Evolutionary conservation across 2,888 invertebrate genomes (phyloP), one percentile per base, ranked within the genome.

Genomic region (Stenodema calcarata): DNA sequence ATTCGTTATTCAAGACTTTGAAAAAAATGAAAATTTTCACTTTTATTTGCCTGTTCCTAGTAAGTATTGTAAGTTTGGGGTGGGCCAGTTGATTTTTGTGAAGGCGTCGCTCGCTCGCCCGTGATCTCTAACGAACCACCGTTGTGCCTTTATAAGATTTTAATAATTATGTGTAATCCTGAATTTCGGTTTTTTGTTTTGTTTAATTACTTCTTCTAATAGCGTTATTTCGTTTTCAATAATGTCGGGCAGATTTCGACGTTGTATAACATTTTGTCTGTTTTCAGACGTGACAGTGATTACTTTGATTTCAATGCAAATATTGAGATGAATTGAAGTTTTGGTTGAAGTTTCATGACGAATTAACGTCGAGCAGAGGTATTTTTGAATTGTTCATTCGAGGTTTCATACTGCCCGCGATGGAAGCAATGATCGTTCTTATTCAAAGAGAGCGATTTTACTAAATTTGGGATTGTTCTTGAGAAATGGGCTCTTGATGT

Each of bases 51-150:
- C 80, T 80, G 80, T 80, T 80, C 80, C 80, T 80, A 80, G 54
- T 80, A 80, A 80, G 54, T 80, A 80, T 54, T 80, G 80, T 80
- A 80, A 80, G 80, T 47, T 78, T 44, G 80, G 79, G n/a, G 44
- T 47, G 54, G 28, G 80, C 54, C 28, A 28, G 54, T 78, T 78
- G 18, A 23, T 23, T 23, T 76, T 6, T 23, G 28, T 73, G 30
- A 35, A 35, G 35, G 50, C 16, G n/a, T 50, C n/a, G 50, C n/a
- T 35, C 18, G 82, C 82, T 70, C 69, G 30, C 62, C 82, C 82
- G n/a, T 62, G 82, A 82, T 82, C 82, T 82, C 82, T 82, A 80
- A 78, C 81, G 62, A 79, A 87, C 87, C 87, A 87, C 87, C 87
- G 87, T 87, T 78, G 16, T 78, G 83, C 82, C 83, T 75, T 76